A percentile compares a stretch with the other conserved stretches of the same genome.
Conservation (phyloP, 2,888 invertebrate species). For the Bursaphelenchus okinawaensis region DNA sequence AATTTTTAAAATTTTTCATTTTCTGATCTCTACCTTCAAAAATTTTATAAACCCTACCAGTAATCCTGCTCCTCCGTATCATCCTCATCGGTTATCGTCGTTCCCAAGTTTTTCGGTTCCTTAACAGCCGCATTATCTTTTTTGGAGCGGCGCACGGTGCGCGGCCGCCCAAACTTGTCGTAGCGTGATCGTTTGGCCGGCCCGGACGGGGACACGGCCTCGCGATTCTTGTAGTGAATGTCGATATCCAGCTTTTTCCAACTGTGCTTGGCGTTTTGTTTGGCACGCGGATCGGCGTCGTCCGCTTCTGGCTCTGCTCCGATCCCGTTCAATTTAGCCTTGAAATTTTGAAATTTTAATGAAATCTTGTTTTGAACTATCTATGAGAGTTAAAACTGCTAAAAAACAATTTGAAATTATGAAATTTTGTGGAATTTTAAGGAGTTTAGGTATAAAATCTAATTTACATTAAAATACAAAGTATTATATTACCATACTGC, state of each 20-base stretch:
- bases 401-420: too few species aligned
- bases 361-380: too few species aligned
- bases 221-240: slow-evolving; percentile 42
- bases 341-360: neutral
- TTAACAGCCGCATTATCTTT: neutral
- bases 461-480: too few species aligned
- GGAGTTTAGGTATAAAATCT: too few species aligned
- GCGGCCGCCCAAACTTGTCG: neutral
- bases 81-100: slow-evolving; percentile 18
- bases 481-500: too few species aligned
- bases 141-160: neutral
- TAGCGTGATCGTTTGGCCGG: slow-evolving; percentile 1
- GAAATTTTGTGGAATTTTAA: too few species aligned
- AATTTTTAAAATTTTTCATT: neutral
- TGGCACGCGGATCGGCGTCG: neutral
- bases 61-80: slow-evolving; percentile 30
- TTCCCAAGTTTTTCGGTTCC: neutral
- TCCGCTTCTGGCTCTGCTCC: slow-evolving; percentile 1
- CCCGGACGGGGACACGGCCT: neutral
- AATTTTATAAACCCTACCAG: slow-evolving; percentile 19
- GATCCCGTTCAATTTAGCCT: slow-evolving; percentile 6
- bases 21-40: too few species aligned
- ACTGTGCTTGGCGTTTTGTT: slow-evolving; percentile 38
- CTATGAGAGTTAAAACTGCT: too few species aligned
- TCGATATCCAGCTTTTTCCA: slow-evolving; percentile 56